These are phyloP conservation scores for Agriopis leucophaearia DNA, from an alignment of 2,888 invertebrate species.

Conservation along the genomic window DNA sequence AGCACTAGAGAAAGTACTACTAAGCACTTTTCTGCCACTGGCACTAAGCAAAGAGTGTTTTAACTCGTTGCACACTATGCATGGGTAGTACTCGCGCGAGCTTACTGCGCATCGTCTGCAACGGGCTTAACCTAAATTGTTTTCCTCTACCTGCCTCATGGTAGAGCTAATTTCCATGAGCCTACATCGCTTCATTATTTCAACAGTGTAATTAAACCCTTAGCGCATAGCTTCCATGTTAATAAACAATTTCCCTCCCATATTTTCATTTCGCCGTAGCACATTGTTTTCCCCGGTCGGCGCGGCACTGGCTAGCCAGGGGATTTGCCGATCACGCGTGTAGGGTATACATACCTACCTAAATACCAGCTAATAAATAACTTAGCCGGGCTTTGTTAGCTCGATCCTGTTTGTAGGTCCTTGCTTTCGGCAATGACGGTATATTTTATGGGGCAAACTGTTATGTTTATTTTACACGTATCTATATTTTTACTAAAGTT, in stretches of 20 bases:
- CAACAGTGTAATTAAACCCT: conserved; percentile 8
- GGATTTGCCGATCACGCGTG: conserved; percentile 38
- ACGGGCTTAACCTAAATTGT: too few relatives aligned
- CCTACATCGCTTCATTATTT: conserved; percentile 5
- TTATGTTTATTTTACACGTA: too few relatives aligned
- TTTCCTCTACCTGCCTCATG: neutral
- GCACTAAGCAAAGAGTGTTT: too few relatives aligned
- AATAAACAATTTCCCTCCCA: conserved; percentile 26
- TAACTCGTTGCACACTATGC: too few relatives aligned
- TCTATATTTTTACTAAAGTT: too few relatives aligned
- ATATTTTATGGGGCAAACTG: neutral
- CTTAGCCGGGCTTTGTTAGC: conserved; percentile 34
- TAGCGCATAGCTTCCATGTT: conserved; percentile 13
- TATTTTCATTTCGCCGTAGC: conserved; percentile 40
- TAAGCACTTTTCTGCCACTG: too few relatives aligned
- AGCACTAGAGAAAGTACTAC: too few relatives aligned
- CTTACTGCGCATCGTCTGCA: too few relatives aligned
- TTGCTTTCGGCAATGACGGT: conserved; percentile 4
- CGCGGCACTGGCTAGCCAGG: conserved; percentile 37
- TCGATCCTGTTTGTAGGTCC: conserved; percentile 4
- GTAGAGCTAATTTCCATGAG: neutral
- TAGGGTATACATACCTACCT: neutral
- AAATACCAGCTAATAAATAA: conserved; percentile 39
- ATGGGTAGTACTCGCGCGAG: too few relatives aligned
- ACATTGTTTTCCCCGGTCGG: conserved; percentile 29